phyloP scores from a whole-genome alignment of 1,140 invertebrate genomes.

The Calosoma granatense region DNA sequence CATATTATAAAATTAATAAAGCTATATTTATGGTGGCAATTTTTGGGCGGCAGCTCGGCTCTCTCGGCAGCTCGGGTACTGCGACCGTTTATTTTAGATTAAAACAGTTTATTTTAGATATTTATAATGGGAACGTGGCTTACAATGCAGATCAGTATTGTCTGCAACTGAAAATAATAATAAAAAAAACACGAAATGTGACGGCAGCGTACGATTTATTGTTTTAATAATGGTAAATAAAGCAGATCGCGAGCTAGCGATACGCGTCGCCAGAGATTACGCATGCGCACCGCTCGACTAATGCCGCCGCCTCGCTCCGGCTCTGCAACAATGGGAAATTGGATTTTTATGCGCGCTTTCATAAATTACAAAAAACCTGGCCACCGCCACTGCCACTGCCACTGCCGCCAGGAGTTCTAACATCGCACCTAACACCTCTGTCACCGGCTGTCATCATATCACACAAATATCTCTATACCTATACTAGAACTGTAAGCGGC shows the following conservation, averaged over 20 bases:
- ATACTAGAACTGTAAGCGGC: no score
- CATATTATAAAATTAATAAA: conserved; percentile 34
- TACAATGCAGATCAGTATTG: conserved; percentile 34
- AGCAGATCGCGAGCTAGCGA: conserved; percentile 25
- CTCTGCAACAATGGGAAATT: conserved; percentile 20
- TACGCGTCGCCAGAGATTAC: conserved; percentile 13
- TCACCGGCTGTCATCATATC: no score
- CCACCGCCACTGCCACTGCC: no score
- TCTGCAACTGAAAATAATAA: conserved; percentile 28
- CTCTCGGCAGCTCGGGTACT: conserved; percentile 18
- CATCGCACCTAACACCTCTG: no score
- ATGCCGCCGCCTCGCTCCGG: no score
- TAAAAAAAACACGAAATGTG: conserved; percentile 33
- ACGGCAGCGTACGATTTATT: conserved; percentile 32
- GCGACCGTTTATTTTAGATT: conserved; percentile 34
- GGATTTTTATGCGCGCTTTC: conserved; percentile 30
- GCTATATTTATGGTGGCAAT: conserved; percentile 33
- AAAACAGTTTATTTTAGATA: conserved; percentile 38
- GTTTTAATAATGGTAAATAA: conserved; percentile 38
- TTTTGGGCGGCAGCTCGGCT: conserved; percentile 28
- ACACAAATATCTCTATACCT: no score
- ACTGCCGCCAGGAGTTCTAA: no score
- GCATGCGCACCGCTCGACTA: not conserved
- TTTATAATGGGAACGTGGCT: conserved; percentile 32
- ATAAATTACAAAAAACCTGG: conserved; percentile 29